Evolutionary conservation across 2,797 vertebrate genomes (phyloP), one percentile per base, ranked within the genome.

Genomic region (Huso huso): DNA sequence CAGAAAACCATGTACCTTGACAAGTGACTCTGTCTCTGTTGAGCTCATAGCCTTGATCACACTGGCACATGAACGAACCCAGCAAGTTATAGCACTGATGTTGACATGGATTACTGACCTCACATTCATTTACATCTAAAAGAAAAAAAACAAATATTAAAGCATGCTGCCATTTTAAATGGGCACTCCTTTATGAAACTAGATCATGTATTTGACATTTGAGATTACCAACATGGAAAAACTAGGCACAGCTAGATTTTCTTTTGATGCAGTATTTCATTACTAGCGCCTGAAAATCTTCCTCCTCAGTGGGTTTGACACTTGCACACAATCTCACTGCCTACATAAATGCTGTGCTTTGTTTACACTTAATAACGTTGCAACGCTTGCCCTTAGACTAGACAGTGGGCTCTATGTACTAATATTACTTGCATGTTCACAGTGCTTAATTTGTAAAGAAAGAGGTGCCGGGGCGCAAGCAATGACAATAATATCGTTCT

Each of bases 61-160:
- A 99, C 73, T 97, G 95, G 76, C 96, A 99, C 74, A 98, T 86
- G 86, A 93, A 98, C 37, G 96, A 97, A 64, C 96, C 95, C 15
- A 97, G 87, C 71, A 98, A 87, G 73, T 99, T 99, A 84, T 93
- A 95, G 82, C 96, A 99, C 72, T 93, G 92, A 67, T 99, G 95
- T 69, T 95, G 89, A 79, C 96, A 99, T 0, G 94, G 93, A 75
- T 88, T 94, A 78, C 89, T 89, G 73, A 84, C 85, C 61, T 94
- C 93, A 60, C 96, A 99, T 78, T 99, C 96, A 0, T 99, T 93
- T 74, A 96, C 86, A 82, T 99, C 96, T 99, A 84, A 77, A 91
- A 90, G 50, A 18, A 18, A 78, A 74, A 74, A 37, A 37, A 37
- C 23, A 37, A 37, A 37, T 37, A 37, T 37, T 37, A 37, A 3